phyloP scores from a whole-genome alignment of 2,797 vertebrate genomes.

The Melanotaenia boesemani region DNA sequence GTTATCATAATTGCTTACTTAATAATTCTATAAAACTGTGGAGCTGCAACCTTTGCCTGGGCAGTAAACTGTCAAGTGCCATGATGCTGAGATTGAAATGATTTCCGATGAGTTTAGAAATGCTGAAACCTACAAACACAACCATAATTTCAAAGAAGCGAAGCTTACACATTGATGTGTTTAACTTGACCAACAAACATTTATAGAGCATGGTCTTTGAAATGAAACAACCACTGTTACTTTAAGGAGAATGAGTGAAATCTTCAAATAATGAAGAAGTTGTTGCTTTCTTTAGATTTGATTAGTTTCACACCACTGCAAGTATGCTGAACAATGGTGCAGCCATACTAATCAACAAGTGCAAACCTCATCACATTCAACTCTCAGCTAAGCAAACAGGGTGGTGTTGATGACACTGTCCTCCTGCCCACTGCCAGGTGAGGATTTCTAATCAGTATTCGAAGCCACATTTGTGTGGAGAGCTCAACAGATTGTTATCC shows the following conservation, averaged over 20 bases:
- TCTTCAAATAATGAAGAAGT: constrained; percentile 37
- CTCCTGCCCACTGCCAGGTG: constrained; percentile 35
- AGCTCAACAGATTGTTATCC: constrained; percentile 44
- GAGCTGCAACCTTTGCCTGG: constrained; percentile 76
- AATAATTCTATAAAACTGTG: constrained; percentile 88
- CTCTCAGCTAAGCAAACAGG: constrained; percentile 69
- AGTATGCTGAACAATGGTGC: constrained; percentile 67
- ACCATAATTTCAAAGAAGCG: background rate
- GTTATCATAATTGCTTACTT: constrained; percentile 90
- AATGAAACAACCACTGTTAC: background rate
- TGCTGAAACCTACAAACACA: constrained; percentile 4
- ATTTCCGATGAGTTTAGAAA: constrained; percentile 44
- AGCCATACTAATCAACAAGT: constrained; percentile 76
- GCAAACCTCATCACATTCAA: constrained; percentile 73
- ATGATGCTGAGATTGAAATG: constrained; percentile 75
- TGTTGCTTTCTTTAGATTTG: constrained; percentile 52
- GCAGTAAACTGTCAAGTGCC: constrained; percentile 81
- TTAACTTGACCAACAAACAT: background rate
- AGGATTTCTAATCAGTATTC: constrained; percentile 49
- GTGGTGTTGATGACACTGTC: constrained; percentile 53
- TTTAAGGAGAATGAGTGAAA: background rate
- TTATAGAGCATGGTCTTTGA: background rate
- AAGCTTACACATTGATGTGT: background rate
- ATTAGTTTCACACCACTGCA: constrained; percentile 53
- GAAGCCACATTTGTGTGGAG: constrained; percentile 28